Evolutionary conservation across 2,113 vertebrate species (phyloP).

Genomic region (Channa argus): DNA sequence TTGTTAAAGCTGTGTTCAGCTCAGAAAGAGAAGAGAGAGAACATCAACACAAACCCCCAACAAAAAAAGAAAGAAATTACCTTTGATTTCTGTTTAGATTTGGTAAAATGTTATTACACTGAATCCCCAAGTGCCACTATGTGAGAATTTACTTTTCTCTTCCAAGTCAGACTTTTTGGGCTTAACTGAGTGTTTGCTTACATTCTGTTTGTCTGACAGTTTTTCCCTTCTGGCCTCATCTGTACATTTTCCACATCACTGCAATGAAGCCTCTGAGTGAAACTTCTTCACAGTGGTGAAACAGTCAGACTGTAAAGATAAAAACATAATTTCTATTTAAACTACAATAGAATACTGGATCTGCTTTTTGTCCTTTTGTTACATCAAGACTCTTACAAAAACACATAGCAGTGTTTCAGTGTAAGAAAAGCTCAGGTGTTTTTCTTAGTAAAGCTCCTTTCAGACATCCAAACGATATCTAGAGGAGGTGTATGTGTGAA

Average conservation of each 20-base stretch:
- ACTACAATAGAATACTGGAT: conserved; percentile 17
- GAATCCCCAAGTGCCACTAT: no score
- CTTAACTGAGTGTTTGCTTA: not conserved
- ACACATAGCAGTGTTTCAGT: not conserved
- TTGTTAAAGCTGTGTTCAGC: no score
- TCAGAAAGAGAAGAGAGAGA: no score
- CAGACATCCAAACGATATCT: no score
- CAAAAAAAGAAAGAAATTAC: no score
- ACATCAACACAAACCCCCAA: no score
- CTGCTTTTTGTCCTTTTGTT: conserved; percentile 45
- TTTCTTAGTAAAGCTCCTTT: no score
- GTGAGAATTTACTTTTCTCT: not conserved
- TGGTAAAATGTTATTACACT: no score
- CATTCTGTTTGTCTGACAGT: not conserved
- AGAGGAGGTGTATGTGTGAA: no score
- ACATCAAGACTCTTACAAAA: conserved; percentile 15
- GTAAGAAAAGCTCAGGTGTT: no score
- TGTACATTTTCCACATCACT: not conserved
- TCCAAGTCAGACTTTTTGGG: no score
- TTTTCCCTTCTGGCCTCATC: not conserved
- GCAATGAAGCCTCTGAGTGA: not conserved
- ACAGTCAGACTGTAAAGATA: not conserved
- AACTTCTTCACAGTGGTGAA: not conserved
- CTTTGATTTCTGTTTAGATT: no score
- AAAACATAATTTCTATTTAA: not conserved